These are phyloP conservation scores for Melanotaenia maccullochi DNA, from an alignment of 2,797 vertebrate genomes.

Conservation along the genomic window DNA sequence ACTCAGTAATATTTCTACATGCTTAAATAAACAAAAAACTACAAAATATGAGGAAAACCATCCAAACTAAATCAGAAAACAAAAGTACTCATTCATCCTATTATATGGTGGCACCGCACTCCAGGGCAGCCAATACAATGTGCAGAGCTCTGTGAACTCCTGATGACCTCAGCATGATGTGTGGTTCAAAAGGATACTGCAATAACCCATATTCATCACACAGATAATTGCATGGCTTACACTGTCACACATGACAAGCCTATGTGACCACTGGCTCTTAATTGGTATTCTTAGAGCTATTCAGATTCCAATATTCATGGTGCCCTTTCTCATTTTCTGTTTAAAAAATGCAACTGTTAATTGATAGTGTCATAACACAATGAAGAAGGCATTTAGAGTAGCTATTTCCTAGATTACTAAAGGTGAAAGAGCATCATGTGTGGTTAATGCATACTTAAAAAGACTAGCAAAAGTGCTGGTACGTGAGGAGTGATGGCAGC, in stretches of 20 bases:
- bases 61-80: conserved; percentile 52
- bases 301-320: conserved; percentile 64
- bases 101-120: conserved; percentile 46
- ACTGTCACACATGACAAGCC: conserved; percentile 67
- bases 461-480: conserved; percentile 47
- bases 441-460: conserved; percentile 59
- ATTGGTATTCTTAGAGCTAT: conserved; percentile 69
- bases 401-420: conserved; percentile 60
- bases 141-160: conserved; percentile 61
- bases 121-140: conserved; percentile 44
- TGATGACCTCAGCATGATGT: conserved; percentile 54
- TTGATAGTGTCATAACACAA: conserved; percentile 69
- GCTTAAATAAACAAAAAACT: conserved; percentile 49
- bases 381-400: conserved; percentile 58
- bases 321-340: conserved; percentile 66
- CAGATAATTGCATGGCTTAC: conserved; percentile 68
- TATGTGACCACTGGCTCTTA: conserved; percentile 59
- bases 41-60: conserved; percentile 45
- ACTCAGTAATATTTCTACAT: conserved; percentile 46
- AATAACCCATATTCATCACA: conserved; percentile 71
- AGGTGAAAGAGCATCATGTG: conserved; percentile 65
- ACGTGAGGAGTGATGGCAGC: conserved; percentile 60
- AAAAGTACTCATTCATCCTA: conserved; percentile 59
- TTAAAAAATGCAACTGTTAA: conserved; percentile 72
- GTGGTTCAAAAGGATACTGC: conserved; percentile 63